Evolutionary conservation across 2,888 invertebrate species (phyloP).

Genomic region (Danaus chrysippus): DNA sequence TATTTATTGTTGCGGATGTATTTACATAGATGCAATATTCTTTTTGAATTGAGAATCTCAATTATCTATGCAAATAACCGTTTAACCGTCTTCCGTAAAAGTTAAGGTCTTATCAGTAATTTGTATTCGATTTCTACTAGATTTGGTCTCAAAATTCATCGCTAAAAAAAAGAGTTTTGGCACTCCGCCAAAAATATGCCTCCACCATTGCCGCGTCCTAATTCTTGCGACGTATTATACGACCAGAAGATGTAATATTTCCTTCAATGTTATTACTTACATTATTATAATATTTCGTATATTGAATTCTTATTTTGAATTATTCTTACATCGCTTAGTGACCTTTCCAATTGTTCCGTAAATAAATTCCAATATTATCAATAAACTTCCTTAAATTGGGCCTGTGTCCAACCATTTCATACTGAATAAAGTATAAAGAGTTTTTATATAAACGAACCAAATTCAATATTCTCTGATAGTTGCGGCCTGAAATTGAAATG

Average conservation of each 20-base stretch:
- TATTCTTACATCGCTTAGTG: neutral
- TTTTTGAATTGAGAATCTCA: too few relatives aligned
- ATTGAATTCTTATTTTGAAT: neutral
- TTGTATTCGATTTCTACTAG: conserved; percentile 46
- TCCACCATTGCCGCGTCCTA: conserved; percentile 59
- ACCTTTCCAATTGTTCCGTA: neutral
- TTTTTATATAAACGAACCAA: conserved; percentile 28
- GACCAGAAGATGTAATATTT: conserved; percentile 30
- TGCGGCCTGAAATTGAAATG: conserved; percentile 25
- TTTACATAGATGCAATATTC: too few relatives aligned
- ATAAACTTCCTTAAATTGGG: conserved; percentile 12
- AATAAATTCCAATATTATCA: conserved; percentile 10
- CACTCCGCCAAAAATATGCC: conserved; percentile 61
- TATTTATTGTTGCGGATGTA: too few relatives aligned
- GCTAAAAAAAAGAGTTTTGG: conserved; percentile 53
- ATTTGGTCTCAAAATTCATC: conserved; percentile 54
- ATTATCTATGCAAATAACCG: too few relatives aligned
- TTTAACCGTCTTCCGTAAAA: neutral
- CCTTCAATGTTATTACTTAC: neutral
- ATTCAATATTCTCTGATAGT: conserved; percentile 29
- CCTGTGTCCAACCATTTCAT: conserved; percentile 18
- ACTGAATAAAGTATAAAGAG: conserved; percentile 27
- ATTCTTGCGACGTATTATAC: conserved; percentile 60
- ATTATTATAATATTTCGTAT: neutral
- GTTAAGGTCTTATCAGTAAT: conserved; percentile 30